Conservation (phyloP, 2,888 invertebrate species). For the Yponomeuta sedellus region DNA sequence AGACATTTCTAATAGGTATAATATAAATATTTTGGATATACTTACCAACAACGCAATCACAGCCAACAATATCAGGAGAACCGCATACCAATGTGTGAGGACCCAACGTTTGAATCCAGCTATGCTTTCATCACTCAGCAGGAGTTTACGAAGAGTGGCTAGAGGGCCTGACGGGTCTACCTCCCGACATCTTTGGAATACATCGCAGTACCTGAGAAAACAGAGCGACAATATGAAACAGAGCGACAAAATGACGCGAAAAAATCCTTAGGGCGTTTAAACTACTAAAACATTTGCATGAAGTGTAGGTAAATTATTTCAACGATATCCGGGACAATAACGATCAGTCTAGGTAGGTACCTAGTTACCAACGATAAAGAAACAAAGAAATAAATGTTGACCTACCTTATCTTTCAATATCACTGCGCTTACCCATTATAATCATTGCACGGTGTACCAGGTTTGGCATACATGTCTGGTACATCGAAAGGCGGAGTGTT, state of each 20-base stretch:
- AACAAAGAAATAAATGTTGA: too few relatives aligned
- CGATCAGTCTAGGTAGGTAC: too few relatives aligned
- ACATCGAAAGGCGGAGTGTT: conserved; percentile 92
- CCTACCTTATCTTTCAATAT: too few relatives aligned
- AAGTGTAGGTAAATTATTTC: too few relatives aligned
- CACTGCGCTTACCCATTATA: conserved; percentile 82
- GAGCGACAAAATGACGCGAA: too few relatives aligned
- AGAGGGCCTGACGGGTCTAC: conserved; percentile 95
- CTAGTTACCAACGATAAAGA: too few relatives aligned
- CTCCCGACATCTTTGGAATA: conserved; percentile 88
- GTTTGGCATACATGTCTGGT: conserved; percentile 94
- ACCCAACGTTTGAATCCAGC: conserved; percentile 93
- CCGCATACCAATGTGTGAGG: conserved; percentile 93
- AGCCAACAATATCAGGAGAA: conserved; percentile 83
- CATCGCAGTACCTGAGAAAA: conserved; percentile 77
- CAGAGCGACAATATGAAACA: too few relatives aligned
- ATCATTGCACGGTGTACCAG: conserved; percentile 95
- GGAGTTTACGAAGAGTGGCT: conserved; percentile 89
- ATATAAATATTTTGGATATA: conserved; percentile 33
- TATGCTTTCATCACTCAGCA: conserved; percentile 92
- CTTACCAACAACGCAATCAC: conserved; percentile 89
- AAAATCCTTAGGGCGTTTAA: too few relatives aligned
- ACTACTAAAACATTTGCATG: too few relatives aligned
- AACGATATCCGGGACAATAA: too few relatives aligned
- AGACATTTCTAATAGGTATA: not conserved